These are phyloP conservation scores for Parazoanthus atlanticus DNA, from an alignment of 92 coral and sea anemone genomes.

Conservation along the genomic window DNA sequence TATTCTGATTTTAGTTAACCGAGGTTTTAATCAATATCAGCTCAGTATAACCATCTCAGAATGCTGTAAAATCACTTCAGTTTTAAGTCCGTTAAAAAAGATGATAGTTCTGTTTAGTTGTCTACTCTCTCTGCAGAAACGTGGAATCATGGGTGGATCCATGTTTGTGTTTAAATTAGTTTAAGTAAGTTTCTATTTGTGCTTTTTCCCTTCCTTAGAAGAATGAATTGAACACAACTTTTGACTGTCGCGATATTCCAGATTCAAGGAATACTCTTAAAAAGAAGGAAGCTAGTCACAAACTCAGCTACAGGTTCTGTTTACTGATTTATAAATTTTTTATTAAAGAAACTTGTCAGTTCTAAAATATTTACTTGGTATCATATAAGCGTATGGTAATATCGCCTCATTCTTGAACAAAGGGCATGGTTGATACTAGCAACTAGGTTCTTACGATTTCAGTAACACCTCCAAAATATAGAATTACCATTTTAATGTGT, in stretches of 20 bases:
- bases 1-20: not conserved
- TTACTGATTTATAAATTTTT: not conserved
- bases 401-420: not conserved
- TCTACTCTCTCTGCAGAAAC: not conserved
- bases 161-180: not conserved
- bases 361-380: not conserved
- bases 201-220: not conserved
- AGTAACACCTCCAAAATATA: not conserved
- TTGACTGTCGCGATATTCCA: too few species aligned
- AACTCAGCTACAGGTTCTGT: not conserved
- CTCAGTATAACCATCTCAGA: not conserved
- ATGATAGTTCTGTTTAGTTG: not conserved
- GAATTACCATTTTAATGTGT: not conserved
- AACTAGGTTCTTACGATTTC: not conserved
- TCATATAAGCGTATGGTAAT: not conserved
- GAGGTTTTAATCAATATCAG: not conserved
- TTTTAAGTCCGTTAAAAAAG: not conserved
- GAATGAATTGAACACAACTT: not conserved
- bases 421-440: conserved; percentile 1
- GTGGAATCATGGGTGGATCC: not conserved
- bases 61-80: not conserved
- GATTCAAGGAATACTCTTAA: not conserved
- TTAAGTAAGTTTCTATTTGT: not conserved
- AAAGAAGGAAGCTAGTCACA: too few species aligned
- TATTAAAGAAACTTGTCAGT: not conserved